Conservation (phyloP, 2,888 invertebrate genomes). For the Yponomeuta plumbellus region DNA sequence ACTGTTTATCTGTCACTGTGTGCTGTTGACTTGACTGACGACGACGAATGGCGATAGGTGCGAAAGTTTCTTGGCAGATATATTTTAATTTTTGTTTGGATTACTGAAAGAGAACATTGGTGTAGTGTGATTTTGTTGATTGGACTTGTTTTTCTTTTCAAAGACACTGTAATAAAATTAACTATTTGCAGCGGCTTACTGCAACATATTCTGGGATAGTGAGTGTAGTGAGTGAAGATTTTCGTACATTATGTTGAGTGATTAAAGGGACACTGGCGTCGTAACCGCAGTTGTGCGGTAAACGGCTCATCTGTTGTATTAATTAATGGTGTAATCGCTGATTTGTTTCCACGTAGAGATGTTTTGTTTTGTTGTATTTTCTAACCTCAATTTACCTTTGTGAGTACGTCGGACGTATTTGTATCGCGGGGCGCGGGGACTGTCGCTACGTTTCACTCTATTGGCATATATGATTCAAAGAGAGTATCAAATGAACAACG, state of each 20-base stretch:
- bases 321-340: constrained; percentile 40
- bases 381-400: constrained; percentile 67
- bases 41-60: constrained; percentile 24
- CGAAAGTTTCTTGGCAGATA: constrained; percentile 18
- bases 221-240: constrained; percentile 44
- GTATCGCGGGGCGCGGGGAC: constrained; percentile 51
- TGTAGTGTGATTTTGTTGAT: neutral
- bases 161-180: neutral
- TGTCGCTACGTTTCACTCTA: constrained; percentile 50
- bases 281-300: constrained; percentile 30
- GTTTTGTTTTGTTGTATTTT: constrained; percentile 53
- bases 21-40: constrained; percentile 21
- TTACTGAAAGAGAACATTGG: constrained; percentile 11
- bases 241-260: constrained; percentile 46
- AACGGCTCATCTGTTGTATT: constrained; percentile 29
- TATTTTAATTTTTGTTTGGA: constrained; percentile 14
- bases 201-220: constrained; percentile 24
- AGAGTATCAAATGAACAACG: constrained; percentile 84
- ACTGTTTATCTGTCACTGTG: constrained; percentile 12
- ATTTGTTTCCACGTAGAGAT: constrained; percentile 42
- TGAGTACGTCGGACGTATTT: constrained; percentile 61
- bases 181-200: neutral
- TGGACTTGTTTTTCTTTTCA: neutral
- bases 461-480: constrained; percentile 75
- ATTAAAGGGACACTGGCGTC: constrained; percentile 37